Conservation (phyloP, 2,888 invertebrate species). For the Cheilosia urbana region DNA sequence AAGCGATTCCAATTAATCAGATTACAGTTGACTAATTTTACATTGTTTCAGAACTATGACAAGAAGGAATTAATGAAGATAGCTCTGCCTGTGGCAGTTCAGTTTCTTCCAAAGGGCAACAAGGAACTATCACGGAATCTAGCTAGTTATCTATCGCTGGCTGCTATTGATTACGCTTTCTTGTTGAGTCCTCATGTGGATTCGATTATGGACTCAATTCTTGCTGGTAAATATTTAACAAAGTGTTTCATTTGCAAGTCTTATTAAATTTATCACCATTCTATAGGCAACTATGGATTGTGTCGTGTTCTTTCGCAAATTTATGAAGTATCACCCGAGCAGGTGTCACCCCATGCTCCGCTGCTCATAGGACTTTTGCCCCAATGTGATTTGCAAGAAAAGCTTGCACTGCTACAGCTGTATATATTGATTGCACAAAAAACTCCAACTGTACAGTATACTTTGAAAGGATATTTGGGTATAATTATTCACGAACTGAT, state of each 20-base stretch:
- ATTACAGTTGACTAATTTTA: background rate
- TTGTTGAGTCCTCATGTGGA: conserved; percentile 94
- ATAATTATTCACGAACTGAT: conserved; percentile 46
- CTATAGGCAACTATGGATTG: conserved; percentile 92
- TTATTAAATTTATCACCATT: background rate
- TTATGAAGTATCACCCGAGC: conserved; percentile 94
- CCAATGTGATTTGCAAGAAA: conserved; percentile 93
- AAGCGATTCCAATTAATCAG: conserved; percentile 79
- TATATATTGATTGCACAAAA: conserved; percentile 92
- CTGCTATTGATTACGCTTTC: conserved; percentile 95
- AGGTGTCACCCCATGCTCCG: conserved; percentile 93
- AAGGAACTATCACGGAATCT: conserved; percentile 94
- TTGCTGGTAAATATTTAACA: conserved; percentile 87
- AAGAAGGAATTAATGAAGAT: conserved; percentile 85
- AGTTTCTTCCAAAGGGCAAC: conserved; percentile 95
- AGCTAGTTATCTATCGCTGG: conserved; percentile 95
- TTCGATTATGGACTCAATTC: conserved; percentile 95
- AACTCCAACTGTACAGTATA: conserved; percentile 87
- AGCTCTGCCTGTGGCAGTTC: conserved; percentile 95
- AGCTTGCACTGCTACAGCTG: conserved; percentile 92
- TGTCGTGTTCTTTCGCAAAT: conserved; percentile 95
- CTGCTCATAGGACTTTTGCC: conserved; percentile 90
- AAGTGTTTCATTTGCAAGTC: background rate
- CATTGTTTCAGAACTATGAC: conserved; percentile 85
- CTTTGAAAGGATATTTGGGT: background rate